phyloP scores from a whole-genome alignment of 1,140 invertebrate genomes.

The Condylostylus longicornis region DNA sequence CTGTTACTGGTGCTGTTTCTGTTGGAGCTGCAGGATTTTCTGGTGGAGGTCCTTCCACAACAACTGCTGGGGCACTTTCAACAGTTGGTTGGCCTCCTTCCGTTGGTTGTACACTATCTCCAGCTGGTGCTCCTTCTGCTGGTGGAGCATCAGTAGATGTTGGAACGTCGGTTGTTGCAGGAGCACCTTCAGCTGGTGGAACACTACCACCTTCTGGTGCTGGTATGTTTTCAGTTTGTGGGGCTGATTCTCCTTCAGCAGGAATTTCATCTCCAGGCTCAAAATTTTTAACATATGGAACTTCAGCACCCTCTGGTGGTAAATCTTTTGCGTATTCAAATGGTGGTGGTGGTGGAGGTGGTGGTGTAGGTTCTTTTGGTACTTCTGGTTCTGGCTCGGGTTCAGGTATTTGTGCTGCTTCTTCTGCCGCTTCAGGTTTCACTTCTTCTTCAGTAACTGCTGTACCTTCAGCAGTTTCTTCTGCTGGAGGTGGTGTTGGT shows the following conservation, averaged over 20 bases:
- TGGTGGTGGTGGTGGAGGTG: constrained; percentile 31
- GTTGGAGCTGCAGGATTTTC: constrained; percentile 18
- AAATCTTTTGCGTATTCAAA: constrained; percentile 32
- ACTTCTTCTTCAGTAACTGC: constrained; percentile 3
- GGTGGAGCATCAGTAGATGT: constrained; percentile 19
- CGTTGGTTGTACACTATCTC: constrained; percentile 11
- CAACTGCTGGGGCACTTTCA: constrained; percentile 22
- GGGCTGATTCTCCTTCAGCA: constrained; percentile 17
- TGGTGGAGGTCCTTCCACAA: constrained; percentile 21
- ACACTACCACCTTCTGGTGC: constrained; percentile 14
- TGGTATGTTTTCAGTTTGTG: constrained; percentile 18
- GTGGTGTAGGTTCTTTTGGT: constrained; percentile 22
- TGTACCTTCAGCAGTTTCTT: constrained; percentile 17
- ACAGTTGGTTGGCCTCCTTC: constrained; percentile 19
- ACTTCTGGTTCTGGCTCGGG: too few relatives aligned
- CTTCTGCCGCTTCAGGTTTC: constrained; percentile 10
- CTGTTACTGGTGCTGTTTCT: constrained; percentile 8
- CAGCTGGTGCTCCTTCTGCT: constrained; percentile 21
- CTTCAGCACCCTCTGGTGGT: constrained; percentile 33
- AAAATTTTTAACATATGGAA: constrained; percentile 29
- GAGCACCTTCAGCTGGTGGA: constrained; percentile 27
- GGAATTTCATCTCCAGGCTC: constrained; percentile 23
- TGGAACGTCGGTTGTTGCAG: constrained; percentile 27
- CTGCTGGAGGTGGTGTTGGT: constrained; percentile 24
- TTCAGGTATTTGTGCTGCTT: constrained; percentile 15